Conservation (phyloP, 1,140 invertebrate species). For the Drosophila ironensis region DNA sequence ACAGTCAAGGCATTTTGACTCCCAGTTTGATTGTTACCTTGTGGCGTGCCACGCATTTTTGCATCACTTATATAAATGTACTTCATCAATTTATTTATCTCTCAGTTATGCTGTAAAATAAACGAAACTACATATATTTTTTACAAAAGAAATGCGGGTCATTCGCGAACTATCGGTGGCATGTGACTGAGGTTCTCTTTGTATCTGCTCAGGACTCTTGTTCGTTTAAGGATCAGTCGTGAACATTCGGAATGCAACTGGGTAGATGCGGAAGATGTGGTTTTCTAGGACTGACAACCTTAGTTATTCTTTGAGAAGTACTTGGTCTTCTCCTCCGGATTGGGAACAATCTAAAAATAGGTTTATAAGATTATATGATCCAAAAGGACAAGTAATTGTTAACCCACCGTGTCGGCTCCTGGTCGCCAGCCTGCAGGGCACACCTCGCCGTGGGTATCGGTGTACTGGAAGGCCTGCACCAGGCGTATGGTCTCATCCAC, state of each 20-base stretch:
- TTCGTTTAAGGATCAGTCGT: conserved; percentile 38
- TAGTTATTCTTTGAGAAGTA: conserved; percentile 86
- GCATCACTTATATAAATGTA: conserved; percentile 35
- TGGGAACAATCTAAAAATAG: conserved; percentile 87
- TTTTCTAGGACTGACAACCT: not conserved
- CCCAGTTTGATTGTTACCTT: not conserved
- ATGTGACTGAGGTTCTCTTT: conserved; percentile 15
- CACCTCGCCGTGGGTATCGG: conserved; percentile 95
- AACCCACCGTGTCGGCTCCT: conserved; percentile 90
- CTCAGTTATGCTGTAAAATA: conserved; percentile 59
- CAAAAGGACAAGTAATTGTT: not conserved
- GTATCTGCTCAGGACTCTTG: conserved; percentile 47
- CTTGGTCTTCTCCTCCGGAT: conserved; percentile 88
- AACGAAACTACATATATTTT: conserved; percentile 66
- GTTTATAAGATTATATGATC: not conserved
- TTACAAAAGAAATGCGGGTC: conserved; percentile 40
- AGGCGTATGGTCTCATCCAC: conserved; percentile 95
- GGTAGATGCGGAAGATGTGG: not conserved
- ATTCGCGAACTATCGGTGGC: conserved; percentile 1
- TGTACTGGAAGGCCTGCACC: conserved; percentile 96
- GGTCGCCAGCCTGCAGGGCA: conserved; percentile 98
- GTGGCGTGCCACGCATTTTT: conserved; percentile 19
- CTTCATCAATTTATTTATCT: conserved; percentile 50
- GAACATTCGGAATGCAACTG: conserved; percentile 46
- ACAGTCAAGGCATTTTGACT: conserved; percentile 5